Evolutionary conservation across 2,888 invertebrate genomes (phyloP), one percentile per base, ranked within the genome.

Genomic region (Hirtodrosophila histrioides): DNA sequence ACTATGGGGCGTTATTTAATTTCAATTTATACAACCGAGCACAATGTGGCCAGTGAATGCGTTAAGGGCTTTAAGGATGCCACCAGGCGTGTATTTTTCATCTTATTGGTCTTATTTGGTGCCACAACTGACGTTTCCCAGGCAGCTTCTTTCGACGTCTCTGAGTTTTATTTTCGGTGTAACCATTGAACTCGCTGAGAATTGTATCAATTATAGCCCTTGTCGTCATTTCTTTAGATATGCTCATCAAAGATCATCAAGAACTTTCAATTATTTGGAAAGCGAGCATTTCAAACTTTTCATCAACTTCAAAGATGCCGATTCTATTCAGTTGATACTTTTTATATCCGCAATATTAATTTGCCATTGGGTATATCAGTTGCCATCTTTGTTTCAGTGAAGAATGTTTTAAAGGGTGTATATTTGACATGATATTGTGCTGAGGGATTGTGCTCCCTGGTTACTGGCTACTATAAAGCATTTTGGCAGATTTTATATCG

Each of bases 61-160:
- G 11, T 37, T 45, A 45, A 46, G 40, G 48, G 39, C 50, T 46
- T 67, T 63, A 63, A 54, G 63, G 27, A 31, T 27, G 55, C 27
- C 31, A 6, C 11, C 23, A 49, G 37, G 48, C 48, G 51, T 49
- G 49, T 44, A 45, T 43, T 54, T 49, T 17, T 31, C 54, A 23
- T 27, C 31, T 36, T 51, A 36, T 49, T 56, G 24, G 39, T 46
- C 56, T 44, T 23, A 37, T 51, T 60, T 62, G 45, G 9, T 37
- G 17, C 49, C 44, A 43, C 74, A 73, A 45, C 64, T 64, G 74
- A 41, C 64, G 43, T 36, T 74, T 73, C 65, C 61, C 69, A 73
- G 60, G 43, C 63, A 49, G 61, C 43, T 55, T 54, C 46, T 9
- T 46, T n/a, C 36, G 9, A 10, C 1, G 2, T 39, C 35, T 12